Evolutionary conservation across 64 coral and sea anemone genomes (phyloP).

Genomic region (Stichodactyla mertensii): DNA sequence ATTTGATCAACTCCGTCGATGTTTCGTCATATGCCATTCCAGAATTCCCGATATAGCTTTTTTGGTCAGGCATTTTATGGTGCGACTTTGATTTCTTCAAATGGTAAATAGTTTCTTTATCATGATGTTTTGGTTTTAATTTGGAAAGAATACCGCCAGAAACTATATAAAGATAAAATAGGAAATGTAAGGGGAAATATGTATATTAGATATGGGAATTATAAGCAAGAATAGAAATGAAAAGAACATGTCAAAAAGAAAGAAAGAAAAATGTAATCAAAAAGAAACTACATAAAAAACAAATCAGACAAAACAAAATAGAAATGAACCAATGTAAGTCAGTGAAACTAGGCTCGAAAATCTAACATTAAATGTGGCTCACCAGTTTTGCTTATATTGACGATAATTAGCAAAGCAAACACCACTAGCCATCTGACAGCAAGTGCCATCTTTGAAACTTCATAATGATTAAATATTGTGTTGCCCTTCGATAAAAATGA

Average conservation of each 20-base stretch:
- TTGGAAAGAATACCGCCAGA: background rate
- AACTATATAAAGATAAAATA: background rate
- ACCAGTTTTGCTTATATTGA: background rate
- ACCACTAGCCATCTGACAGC: background rate
- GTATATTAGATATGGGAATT: too few species aligned
- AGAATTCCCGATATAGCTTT: background rate
- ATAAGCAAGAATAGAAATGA: too few species aligned
- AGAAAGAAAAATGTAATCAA: too few species aligned
- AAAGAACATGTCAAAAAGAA: too few species aligned
- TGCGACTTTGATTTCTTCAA: background rate
- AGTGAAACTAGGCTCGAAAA: too few species aligned
- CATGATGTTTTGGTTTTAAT: background rate
- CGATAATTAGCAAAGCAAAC: background rate
- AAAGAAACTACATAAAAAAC: too few species aligned
- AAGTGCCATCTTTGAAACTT: background rate
- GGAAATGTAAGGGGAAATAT: background rate
- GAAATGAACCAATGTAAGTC: too few species aligned
- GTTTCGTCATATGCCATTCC: conserved; percentile 14
- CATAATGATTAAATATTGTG: background rate
- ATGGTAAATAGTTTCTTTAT: background rate
- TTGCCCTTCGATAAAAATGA: background rate
- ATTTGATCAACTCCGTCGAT: conserved; percentile 10
- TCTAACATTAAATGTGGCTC: background rate
- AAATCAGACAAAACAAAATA: too few species aligned
- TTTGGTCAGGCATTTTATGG: background rate